Conservation (phyloP, 2,888 invertebrate genomes). For the Cantharis nigra region DNA sequence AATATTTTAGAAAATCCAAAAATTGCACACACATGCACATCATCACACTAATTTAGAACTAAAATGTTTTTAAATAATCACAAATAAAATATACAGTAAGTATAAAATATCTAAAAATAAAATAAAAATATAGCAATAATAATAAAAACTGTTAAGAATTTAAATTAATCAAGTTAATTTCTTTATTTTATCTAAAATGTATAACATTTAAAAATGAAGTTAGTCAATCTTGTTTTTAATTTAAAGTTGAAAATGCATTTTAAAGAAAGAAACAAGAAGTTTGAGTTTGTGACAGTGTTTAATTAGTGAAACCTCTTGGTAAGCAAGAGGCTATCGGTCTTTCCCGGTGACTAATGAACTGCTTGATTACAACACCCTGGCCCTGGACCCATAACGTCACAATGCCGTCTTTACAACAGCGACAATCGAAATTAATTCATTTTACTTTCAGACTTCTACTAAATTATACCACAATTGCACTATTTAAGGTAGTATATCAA, state of each 20-base stretch:
- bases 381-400: slow-evolving; percentile 29
- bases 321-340: slow-evolving; percentile 53
- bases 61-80: no score
- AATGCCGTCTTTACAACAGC: slow-evolving; percentile 34
- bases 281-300: slow-evolving; percentile 49
- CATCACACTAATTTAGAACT: no score
- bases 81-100: no score
- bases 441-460: slow-evolving; percentile 40
- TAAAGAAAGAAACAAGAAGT: slow-evolving; percentile 14
- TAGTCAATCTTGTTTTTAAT: neutral
- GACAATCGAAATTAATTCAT: slow-evolving; percentile 56
- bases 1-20: no score
- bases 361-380: slow-evolving; percentile 50
- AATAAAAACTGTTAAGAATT: neutral
- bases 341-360: slow-evolving; percentile 57
- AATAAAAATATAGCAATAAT: no score
- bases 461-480: slow-evolving; percentile 25
- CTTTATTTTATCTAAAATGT: neutral
- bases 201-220: neutral
- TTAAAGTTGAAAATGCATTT: neutral
- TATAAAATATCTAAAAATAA: no score
- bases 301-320: slow-evolving; percentile 53
- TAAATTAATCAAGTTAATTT: neutral
- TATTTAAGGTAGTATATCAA: slow-evolving; percentile 16
- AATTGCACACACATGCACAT: no score